Percentiles rank a stretch among this genome's conserved stretches.
Evolutionary conservation across 2,797 vertebrate species (phyloP).

Genomic region (Enteromius argenteus): DNA sequence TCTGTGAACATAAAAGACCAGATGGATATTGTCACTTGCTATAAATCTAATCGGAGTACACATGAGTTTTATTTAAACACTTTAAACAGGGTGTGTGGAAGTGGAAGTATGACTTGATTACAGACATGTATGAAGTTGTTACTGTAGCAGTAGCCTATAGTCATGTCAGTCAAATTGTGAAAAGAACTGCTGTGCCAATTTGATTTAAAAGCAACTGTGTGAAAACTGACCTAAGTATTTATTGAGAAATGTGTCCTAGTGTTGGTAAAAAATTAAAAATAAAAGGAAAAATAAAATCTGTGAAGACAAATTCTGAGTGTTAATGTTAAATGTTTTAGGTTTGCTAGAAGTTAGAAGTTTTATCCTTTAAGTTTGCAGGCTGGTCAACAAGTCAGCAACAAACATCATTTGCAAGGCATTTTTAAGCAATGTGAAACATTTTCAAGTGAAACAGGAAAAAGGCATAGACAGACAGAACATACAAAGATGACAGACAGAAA

Average conservation of each 20-base stretch:
- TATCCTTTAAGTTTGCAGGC: background rate
- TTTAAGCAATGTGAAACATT: background rate
- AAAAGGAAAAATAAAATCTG: background rate
- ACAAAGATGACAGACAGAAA: background rate
- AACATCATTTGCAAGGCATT: background rate
- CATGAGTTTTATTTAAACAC: background rate
- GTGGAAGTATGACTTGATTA: background rate
- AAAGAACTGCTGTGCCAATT: background rate
- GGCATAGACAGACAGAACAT: background rate
- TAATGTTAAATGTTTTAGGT: background rate
- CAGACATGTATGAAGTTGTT: background rate
- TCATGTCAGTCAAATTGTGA: background rate
- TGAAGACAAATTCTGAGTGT: background rate
- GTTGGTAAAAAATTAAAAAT: background rate
- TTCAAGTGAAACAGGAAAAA: background rate
- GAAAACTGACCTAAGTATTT: background rate
- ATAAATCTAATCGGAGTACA: constrained; percentile 1
- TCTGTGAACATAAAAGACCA: constrained; percentile 77
- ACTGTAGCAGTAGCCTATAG: background rate
- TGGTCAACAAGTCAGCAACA: background rate
- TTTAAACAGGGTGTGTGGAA: background rate
- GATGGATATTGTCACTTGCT: background rate
- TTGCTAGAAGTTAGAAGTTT: background rate
- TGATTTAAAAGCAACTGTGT: background rate
- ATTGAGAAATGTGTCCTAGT: background rate